A percentile compares a stretch with the other conserved stretches of the same genome.
Evolutionary conservation across 2,113 vertebrate species (phyloP).

Genomic region (Ellobius talpinus): DNA sequence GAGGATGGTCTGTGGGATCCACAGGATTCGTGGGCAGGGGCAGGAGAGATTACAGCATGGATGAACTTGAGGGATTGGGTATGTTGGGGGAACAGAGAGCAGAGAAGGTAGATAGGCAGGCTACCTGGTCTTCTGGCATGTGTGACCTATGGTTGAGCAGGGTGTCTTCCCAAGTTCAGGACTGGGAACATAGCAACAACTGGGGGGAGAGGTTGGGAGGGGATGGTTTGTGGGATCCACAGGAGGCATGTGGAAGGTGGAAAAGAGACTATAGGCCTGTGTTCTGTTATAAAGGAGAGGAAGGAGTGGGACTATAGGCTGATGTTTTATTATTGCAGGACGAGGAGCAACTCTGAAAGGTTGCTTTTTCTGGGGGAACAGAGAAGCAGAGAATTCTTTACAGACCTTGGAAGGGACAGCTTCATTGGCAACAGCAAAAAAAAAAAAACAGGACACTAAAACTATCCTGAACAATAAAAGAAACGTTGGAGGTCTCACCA

Average conservation of each 20-base stretch:
- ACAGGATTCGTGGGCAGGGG: neutral
- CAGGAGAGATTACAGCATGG: neutral
- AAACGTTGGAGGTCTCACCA: neutral
- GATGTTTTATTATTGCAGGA: neutral
- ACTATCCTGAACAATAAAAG: neutral
- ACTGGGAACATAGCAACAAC: neutral
- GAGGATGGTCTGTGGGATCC: neutral
- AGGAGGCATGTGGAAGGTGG: neutral
- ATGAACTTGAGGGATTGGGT: neutral
- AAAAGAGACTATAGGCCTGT: neutral
- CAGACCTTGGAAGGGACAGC: neutral
- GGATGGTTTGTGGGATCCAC: neutral
- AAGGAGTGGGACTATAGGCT: neutral
- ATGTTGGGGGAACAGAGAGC: neutral
- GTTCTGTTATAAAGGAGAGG: too few species aligned
- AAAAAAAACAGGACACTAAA: neutral
- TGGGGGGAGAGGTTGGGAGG: neutral
- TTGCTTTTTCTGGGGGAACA: neutral
- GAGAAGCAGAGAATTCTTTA: neutral
- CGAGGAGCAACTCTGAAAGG: neutral
- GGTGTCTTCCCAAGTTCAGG: neutral
- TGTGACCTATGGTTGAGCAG: neutral
- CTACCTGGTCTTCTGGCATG: neutral
- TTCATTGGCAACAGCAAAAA: neutral
- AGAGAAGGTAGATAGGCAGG: neutral